Percentiles rank a stretch among this genome's conserved stretches.
Conservation (phyloP, 2,797 vertebrate species). For the Numenius phaeopus region DNA sequence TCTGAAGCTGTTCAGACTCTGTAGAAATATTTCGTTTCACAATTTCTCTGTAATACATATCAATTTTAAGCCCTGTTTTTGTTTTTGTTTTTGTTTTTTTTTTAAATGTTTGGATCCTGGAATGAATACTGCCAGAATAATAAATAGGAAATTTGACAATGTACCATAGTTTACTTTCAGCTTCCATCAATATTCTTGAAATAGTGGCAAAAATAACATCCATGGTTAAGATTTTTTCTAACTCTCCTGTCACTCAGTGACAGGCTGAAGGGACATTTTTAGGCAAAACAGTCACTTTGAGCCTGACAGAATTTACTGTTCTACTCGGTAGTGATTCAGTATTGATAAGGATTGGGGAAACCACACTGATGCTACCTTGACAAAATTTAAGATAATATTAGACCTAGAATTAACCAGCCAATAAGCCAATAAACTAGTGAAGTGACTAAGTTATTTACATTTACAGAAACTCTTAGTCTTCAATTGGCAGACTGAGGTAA, state of each 20-base stretch:
- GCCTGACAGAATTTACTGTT: background rate
- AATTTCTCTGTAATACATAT: background rate
- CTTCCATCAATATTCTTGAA: background rate
- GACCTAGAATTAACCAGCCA: background rate
- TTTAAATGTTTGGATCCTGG: background rate
- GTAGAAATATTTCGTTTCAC: background rate
- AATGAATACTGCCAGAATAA: background rate
- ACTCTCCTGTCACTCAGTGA: background rate
- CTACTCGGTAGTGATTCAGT: background rate
- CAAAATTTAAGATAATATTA: background rate
- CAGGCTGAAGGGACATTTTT: background rate
- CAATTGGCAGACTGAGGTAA: background rate
- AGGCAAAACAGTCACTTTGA: background rate
- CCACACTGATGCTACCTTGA: accelerated
- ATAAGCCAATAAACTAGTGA: background rate
- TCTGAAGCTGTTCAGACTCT: background rate
- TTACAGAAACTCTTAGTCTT: background rate
- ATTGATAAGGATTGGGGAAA: background rate
- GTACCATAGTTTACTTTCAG: background rate
- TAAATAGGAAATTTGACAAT: background rate
- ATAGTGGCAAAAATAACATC: background rate
- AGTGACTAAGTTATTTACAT: background rate
- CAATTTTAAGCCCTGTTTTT: background rate
- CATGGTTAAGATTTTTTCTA: background rate
- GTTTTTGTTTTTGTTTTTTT: background rate